Conservation (phyloP, 2,888 invertebrate genomes). For the Drosophila atroscutellata region DNA sequence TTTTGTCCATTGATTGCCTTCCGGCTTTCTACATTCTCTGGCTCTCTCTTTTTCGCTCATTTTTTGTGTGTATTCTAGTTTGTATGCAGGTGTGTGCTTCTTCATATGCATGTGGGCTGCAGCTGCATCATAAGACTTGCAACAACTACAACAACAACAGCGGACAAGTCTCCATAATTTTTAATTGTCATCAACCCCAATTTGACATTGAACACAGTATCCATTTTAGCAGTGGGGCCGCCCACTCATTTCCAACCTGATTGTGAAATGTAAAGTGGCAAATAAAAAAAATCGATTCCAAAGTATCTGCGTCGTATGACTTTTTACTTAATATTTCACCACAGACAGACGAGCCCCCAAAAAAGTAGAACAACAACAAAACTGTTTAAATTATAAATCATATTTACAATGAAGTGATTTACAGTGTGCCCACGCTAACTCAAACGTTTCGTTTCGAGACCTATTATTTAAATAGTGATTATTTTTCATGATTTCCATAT, state of each 20-base stretch:
- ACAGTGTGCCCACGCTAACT: background rate
- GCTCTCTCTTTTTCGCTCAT: background rate
- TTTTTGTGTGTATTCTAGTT: background rate
- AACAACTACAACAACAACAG: background rate
- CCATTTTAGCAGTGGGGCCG: constrained; percentile 6
- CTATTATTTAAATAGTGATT: background rate
- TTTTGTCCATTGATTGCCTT: constrained; percentile 54
- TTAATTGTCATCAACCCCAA: constrained; percentile 39
- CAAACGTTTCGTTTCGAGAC: background rate
- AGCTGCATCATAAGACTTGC: constrained; percentile 28
- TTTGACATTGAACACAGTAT: constrained; percentile 44
- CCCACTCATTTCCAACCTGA: constrained; percentile 1
- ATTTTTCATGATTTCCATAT: too few relatives aligned
- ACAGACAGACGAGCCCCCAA: constrained; percentile 77
- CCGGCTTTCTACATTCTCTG: constrained; percentile 37
- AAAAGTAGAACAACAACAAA: constrained; percentile 4
- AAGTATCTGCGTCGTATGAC: constrained; percentile 17
- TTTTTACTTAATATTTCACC: constrained; percentile 65
- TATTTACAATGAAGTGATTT: constrained; percentile 6
- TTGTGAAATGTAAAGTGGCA: background rate
- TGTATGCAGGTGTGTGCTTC: constrained; percentile 15
- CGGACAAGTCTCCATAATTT: constrained; percentile 23
- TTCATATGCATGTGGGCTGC: constrained; percentile 2
- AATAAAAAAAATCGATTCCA: background rate
- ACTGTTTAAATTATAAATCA: constrained; percentile 33